These are phyloP conservation scores for Diglossa cyanea DNA, from an alignment of 2,797 vertebrate genomes.

Conservation along the genomic window DNA sequence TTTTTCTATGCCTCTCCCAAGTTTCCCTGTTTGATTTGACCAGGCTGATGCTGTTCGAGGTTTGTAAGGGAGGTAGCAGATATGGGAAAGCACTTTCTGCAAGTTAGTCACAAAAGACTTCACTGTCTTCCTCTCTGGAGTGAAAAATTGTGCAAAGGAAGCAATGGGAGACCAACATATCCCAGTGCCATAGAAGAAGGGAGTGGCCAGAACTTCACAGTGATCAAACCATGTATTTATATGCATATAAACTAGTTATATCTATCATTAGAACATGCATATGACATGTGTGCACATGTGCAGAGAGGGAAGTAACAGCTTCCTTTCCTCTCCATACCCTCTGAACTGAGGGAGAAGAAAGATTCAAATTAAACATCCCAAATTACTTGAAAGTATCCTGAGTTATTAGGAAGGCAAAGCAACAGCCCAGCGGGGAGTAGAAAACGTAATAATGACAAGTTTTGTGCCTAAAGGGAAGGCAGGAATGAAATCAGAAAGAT, in stretches of 20 bases:
- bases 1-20: background rate
- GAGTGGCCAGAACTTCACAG: background rate
- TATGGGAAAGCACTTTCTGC: background rate
- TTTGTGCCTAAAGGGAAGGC: conserved; percentile 44
- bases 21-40: background rate
- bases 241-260: background rate
- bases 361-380: background rate
- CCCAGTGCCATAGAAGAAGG: background rate
- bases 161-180: background rate
- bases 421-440: background rate
- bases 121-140: background rate
- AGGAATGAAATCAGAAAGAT: conserved; percentile 47
- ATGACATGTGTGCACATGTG: accelerated
- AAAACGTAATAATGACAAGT: conserved; percentile 39
- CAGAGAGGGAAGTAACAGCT: background rate
- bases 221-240: background rate
- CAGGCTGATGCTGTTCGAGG: background rate
- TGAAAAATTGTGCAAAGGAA: background rate
- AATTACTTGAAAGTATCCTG: conserved; percentile 28
- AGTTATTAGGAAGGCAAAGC: conserved; percentile 27
- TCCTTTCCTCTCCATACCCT: background rate
- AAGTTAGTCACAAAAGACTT: background rate
- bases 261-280: background rate
- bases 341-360: background rate
- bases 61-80: background rate